A percentile compares a stretch with the other conserved stretches of the same genome.
Conservation (phyloP, 2,113 vertebrate genomes). For the Acrocephalus arundinaceus region DNA sequence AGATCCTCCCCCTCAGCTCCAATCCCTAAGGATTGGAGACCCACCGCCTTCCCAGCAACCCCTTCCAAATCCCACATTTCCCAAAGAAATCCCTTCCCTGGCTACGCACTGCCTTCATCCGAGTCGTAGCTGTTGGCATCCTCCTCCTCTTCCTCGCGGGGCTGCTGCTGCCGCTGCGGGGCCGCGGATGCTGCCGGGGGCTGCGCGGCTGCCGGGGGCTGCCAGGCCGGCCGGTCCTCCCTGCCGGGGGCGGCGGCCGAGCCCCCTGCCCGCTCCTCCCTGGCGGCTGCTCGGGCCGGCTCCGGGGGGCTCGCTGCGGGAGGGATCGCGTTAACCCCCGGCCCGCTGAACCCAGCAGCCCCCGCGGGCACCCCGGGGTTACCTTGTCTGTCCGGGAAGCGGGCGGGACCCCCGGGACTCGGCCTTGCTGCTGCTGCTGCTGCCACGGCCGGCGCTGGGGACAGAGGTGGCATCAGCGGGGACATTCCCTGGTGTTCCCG, state of each 20-base stretch:
- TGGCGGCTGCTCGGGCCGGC: neutral
- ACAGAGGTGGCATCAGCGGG: neutral
- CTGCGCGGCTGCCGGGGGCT: slow-evolving; percentile 62
- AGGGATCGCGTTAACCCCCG: neutral
- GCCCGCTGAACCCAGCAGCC: neutral
- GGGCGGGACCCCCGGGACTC: neutral
- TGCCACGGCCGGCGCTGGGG: neutral
- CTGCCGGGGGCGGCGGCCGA: neutral
- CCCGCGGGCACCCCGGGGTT: neutral
- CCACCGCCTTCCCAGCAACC: fast-evolving
- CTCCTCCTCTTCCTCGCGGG: slow-evolving; percentile 83
- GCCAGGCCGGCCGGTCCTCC: slow-evolving; percentile 76
- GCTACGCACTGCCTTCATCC: slow-evolving; percentile 89
- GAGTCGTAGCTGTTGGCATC: slow-evolving; percentile 94
- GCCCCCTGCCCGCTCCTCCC: slow-evolving; percentile 80
- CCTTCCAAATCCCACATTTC: neutral
- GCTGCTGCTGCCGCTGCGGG: slow-evolving; percentile 66
- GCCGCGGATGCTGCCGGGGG: neutral
- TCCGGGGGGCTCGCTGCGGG: neutral
- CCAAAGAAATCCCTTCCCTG: neutral
- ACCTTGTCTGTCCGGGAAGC: slow-evolving; percentile 71
- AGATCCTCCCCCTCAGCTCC: neutral
- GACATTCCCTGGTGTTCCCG: too few relatives aligned
- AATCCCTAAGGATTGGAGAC: fast-evolving
- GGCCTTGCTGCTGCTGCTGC: slow-evolving; percentile 24